Evolutionary conservation across 64 coral and sea anemone species (phyloP).

Genomic region (Catalaphyllia jardinei): DNA sequence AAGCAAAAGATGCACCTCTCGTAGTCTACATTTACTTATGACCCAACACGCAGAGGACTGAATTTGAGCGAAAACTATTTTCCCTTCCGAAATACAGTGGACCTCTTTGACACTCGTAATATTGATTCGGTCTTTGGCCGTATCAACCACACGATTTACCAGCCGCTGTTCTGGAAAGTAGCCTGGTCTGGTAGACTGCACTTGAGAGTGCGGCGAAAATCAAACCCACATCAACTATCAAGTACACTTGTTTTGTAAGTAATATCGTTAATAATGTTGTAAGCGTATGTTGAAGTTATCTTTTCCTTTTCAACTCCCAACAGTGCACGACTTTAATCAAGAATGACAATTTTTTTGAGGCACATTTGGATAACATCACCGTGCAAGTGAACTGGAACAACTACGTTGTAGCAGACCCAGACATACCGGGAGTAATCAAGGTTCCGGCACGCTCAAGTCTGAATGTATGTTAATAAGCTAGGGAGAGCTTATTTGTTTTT

Average conservation of each 20-base stretch:
- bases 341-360: constrained; percentile 85
- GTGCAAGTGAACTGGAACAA: constrained; percentile 80
- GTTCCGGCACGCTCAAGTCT: constrained; percentile 31
- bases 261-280: neutral
- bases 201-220: too few relatives aligned
- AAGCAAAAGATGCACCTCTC: too few relatives aligned
- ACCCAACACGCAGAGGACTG: too few relatives aligned
- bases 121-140: too few relatives aligned
- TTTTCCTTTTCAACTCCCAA: neutral
- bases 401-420: constrained; percentile 71
- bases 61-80: too few relatives aligned
- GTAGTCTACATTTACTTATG: too few relatives aligned
- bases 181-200: too few relatives aligned
- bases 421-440: neutral
- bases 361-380: constrained; percentile 33
- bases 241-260: neutral
- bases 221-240: too few relatives aligned
- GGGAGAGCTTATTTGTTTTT: neutral
- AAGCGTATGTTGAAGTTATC: neutral
- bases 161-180: too few relatives aligned
- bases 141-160: too few relatives aligned
- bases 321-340: constrained; percentile 68
- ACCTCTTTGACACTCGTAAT: too few relatives aligned
- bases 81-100: too few relatives aligned
- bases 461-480: constrained; percentile 27